A percentile compares a stretch with the other conserved stretches of the same genome.
These are phyloP conservation scores for Merodon equestris DNA, from an alignment of 2,888 invertebrate genomes.

Conservation along the genomic window DNA sequence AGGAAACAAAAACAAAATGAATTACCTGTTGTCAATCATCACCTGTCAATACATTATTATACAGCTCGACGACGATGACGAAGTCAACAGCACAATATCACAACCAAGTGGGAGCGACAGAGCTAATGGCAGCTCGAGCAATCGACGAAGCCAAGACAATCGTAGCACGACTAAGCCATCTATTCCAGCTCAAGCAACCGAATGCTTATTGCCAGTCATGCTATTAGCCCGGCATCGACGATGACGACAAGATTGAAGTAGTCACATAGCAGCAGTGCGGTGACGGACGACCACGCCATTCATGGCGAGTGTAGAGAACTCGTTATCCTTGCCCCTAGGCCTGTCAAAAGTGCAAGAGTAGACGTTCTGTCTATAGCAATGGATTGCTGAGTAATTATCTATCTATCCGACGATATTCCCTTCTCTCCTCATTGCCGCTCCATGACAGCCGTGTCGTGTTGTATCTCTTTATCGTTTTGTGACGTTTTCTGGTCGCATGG, in stretches of 20 bases:
- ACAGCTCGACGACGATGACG: not conserved
- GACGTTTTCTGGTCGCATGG: not conserved
- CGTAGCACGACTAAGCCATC: slow-evolving; percentile 3
- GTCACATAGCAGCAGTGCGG: slow-evolving; percentile 14
- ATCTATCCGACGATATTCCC: slow-evolving; percentile 14
- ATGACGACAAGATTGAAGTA: too few species aligned
- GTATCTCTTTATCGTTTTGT: not conserved
- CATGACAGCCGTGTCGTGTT: slow-evolving; percentile 2
- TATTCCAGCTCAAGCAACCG: too few species aligned
- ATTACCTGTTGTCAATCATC: slow-evolving; percentile 64
- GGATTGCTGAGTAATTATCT: slow-evolving; percentile 59
- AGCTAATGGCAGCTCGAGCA: not conserved
- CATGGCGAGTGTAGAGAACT: slow-evolving; percentile 44
- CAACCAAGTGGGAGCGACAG: slow-evolving; percentile 5
- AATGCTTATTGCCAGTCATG: slow-evolving; percentile 45
- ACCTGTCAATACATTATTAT: slow-evolving; percentile 53
- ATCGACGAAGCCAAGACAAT: slow-evolving; percentile 3
- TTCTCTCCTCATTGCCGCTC: slow-evolving; percentile 15
- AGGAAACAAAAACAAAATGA: slow-evolving; percentile 24
- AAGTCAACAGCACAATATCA: not conserved
- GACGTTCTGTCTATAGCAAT: slow-evolving; percentile 62
- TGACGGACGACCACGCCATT: slow-evolving; percentile 29
- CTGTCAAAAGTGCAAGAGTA: slow-evolving; percentile 60
- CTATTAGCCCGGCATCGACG: slow-evolving; percentile 26
- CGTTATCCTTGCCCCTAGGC: slow-evolving; percentile 62